phyloP scores from a whole-genome alignment of 2,113 vertebrate genomes.

The Apistogramma diplotaenia region DNA sequence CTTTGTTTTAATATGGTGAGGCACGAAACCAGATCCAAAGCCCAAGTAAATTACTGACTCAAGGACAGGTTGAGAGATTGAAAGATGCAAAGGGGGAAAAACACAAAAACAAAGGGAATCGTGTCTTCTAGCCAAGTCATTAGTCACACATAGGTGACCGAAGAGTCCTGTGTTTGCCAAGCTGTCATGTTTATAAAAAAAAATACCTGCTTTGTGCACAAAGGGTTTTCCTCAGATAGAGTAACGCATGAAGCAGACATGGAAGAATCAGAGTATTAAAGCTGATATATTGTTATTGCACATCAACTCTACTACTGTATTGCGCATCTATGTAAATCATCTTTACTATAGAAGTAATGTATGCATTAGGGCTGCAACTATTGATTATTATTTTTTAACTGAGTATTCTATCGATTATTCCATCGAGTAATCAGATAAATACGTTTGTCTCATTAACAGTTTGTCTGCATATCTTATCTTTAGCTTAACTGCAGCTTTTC shows the following conservation, averaged over 20 bases:
- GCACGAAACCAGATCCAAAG: slow-evolving; percentile 2
- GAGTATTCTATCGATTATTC: no score
- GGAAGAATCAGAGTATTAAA: slow-evolving; percentile 7
- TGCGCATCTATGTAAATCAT: no score
- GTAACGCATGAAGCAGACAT: slow-evolving; percentile 18
- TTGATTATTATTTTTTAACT: no score
- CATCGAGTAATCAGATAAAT: no score
- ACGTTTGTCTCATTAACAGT: no score
- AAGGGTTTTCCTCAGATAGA: slow-evolving; percentile 41
- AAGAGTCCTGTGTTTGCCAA: slow-evolving; percentile 30
- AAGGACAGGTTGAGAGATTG: neutral
- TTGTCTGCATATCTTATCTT: no score
- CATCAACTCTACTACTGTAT: no score
- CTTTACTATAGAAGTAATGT: no score
- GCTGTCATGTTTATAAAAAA: slow-evolving; percentile 20
- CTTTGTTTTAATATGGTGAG: slow-evolving; percentile 46
- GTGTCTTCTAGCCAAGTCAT: slow-evolving; percentile 38
- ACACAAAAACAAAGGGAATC: slow-evolving; percentile 7
- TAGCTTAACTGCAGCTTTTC: no score
- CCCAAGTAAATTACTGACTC: neutral
- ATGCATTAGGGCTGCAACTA: no score
- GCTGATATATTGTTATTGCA: neutral
- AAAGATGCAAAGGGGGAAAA: neutral
- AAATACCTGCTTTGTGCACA: slow-evolving; percentile 26
- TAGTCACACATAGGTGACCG: slow-evolving; percentile 43